These are phyloP conservation scores for Tipula vernalis DNA, from an alignment of 2,888 invertebrate species.

Conservation along the genomic window DNA sequence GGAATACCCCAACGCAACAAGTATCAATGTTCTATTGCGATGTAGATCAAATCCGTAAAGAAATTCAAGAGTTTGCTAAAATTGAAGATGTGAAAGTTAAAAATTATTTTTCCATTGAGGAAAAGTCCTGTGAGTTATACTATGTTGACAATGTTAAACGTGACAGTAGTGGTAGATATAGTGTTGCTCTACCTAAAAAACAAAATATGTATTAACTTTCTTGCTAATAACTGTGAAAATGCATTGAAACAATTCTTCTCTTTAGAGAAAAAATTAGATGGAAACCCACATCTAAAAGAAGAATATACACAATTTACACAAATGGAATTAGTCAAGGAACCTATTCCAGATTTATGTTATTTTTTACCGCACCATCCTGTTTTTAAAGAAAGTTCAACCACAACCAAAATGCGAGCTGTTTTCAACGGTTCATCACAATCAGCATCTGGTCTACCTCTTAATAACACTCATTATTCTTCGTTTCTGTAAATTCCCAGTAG, in stretches of 20 bases:
- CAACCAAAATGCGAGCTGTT: background rate
- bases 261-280: too few species aligned
- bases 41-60: background rate
- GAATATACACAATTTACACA: too few species aligned
- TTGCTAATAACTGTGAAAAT: background rate
- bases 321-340: too few species aligned
- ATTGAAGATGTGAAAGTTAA: too few species aligned
- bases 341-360: too few species aligned
- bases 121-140: background rate
- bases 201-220: background rate
- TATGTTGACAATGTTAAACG: background rate
- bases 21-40: background rate
- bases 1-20: background rate
- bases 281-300: too few species aligned
- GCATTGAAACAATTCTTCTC: too few species aligned
- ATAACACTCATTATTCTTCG: too few species aligned
- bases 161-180: background rate
- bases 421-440: background rate
- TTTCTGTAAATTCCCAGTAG: background rate
- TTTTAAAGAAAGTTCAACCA: background rate
- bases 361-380: background rate
- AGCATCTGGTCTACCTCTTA: background rate
- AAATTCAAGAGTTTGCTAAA: too few species aligned
- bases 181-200: background rate
- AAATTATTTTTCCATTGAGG: too few species aligned